phyloP scores from a whole-genome alignment of 2,797 vertebrate species.

The Thamnophis elegans region DNA sequence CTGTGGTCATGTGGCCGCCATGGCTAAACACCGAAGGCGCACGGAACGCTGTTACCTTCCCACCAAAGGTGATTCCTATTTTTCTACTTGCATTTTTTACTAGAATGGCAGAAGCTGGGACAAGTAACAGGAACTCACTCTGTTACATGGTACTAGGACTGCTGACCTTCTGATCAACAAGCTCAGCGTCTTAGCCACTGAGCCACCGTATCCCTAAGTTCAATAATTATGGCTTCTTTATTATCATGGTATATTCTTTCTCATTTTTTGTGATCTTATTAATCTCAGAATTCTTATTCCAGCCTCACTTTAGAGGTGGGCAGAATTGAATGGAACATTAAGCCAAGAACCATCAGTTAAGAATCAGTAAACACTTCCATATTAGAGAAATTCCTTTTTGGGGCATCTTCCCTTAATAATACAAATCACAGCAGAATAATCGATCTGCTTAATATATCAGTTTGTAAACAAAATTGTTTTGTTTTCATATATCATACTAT shows the following conservation, averaged over 20 bases:
- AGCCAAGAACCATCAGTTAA: neutral
- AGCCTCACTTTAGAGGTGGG: neutral
- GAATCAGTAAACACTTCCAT: neutral
- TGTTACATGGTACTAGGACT: too few relatives aligned
- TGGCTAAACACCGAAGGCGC: too few relatives aligned
- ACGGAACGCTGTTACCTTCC: too few relatives aligned
- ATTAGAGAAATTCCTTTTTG: neutral
- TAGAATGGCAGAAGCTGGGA: too few relatives aligned
- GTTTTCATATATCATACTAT: neutral
- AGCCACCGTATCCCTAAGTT: neutral
- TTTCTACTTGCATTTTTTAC: too few relatives aligned
- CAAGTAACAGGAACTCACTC: too few relatives aligned
- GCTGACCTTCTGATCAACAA: too few relatives aligned
- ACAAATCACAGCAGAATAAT: neutral
- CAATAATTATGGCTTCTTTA: slow-evolving; percentile 1
- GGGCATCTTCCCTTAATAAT: neutral
- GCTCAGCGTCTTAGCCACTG: too few relatives aligned
- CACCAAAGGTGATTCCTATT: too few relatives aligned
- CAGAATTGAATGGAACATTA: neutral
- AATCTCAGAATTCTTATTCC: neutral
- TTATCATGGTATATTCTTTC: neutral
- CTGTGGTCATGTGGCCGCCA: too few relatives aligned
- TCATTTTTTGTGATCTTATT: neutral
- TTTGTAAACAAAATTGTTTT: neutral
- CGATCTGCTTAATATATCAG: neutral